Conservation (phyloP, 2,113 vertebrate species). For the Mesembrinibis cayennensis region DNA sequence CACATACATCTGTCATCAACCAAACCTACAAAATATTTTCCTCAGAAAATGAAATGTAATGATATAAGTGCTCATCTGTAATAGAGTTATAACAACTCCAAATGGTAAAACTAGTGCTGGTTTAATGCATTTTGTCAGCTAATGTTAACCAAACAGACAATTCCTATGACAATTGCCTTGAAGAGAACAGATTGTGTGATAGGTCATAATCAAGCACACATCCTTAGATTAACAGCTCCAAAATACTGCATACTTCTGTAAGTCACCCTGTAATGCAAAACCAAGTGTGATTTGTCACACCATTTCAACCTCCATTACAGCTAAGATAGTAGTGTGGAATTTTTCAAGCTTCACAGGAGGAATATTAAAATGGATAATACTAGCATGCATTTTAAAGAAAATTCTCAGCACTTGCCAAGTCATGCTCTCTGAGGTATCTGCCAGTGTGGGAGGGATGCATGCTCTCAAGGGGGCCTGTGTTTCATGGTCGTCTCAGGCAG, state of each 20-base stretch:
- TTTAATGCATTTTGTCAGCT: slow-evolving; percentile 54
- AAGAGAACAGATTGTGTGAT: slow-evolving; percentile 53
- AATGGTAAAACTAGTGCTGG: neutral
- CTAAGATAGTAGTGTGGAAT: slow-evolving; percentile 14
- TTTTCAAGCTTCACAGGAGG: slow-evolving; percentile 54
- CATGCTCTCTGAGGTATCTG: slow-evolving; percentile 58
- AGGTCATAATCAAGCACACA: slow-evolving; percentile 66
- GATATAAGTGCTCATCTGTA: neutral
- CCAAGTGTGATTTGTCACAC: slow-evolving; percentile 46
- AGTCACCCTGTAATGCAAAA: slow-evolving; percentile 73
- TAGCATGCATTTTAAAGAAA: slow-evolving; percentile 52
- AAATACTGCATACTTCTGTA: slow-evolving; percentile 59
- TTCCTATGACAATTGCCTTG: slow-evolving; percentile 18
- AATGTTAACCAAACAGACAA: slow-evolving; percentile 32
- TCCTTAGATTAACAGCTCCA: slow-evolving; percentile 70
- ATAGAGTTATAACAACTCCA: neutral
- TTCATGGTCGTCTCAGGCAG: slow-evolving; percentile 68
- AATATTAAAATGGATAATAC: slow-evolving; percentile 56
- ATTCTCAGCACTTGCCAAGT: slow-evolving; percentile 64
- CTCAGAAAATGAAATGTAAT: neutral
- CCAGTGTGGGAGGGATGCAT: slow-evolving; percentile 70
- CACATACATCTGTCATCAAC: neutral
- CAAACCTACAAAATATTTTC: neutral
- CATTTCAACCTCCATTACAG: slow-evolving; percentile 50
- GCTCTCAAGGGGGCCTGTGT: slow-evolving; percentile 57